Percentiles rank a stretch among this genome's conserved stretches.
These are phyloP conservation scores for Chaetophractus vellerosus DNA, from an alignment of 2,797 vertebrate genomes.

Conservation along the genomic window DNA sequence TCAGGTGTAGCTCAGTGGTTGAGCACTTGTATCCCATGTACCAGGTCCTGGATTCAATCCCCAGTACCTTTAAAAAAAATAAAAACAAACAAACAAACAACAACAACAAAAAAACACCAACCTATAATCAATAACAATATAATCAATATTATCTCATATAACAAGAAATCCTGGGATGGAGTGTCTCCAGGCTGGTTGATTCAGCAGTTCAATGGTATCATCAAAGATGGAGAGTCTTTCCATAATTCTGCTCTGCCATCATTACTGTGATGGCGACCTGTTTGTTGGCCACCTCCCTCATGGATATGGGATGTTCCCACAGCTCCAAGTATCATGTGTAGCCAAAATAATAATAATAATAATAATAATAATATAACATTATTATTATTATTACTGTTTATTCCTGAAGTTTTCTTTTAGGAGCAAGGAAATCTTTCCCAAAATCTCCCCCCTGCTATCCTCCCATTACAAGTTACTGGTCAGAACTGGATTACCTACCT, in stretches of 20 bases:
- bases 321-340: not conserved
- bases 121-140: slow-evolving; percentile 46
- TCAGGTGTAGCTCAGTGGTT: too few relatives aligned
- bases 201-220: not conserved
- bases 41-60: too few relatives aligned
- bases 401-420: not conserved
- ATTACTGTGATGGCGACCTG: not conserved
- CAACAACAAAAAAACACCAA: not conserved
- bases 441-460: not conserved
- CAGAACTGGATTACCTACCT: not conserved
- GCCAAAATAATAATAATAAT: too few relatives aligned
- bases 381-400: too few relatives aligned
- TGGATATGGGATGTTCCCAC: not conserved
- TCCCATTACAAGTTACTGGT: slow-evolving; percentile 6
- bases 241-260: not conserved
- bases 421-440: not conserved
- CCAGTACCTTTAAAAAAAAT: too few relatives aligned
- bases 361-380: too few relatives aligned
- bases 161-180: slow-evolving; percentile 1
- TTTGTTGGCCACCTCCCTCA: not conserved
- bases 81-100: too few relatives aligned
- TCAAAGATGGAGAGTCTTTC: not conserved
- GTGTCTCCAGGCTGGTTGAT: not conserved
- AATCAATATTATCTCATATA: not conserved
- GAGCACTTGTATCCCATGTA: too few relatives aligned